These are phyloP conservation scores for Orchestia grillus DNA, from an alignment of 1,140 invertebrate species.

Conservation along the genomic window DNA sequence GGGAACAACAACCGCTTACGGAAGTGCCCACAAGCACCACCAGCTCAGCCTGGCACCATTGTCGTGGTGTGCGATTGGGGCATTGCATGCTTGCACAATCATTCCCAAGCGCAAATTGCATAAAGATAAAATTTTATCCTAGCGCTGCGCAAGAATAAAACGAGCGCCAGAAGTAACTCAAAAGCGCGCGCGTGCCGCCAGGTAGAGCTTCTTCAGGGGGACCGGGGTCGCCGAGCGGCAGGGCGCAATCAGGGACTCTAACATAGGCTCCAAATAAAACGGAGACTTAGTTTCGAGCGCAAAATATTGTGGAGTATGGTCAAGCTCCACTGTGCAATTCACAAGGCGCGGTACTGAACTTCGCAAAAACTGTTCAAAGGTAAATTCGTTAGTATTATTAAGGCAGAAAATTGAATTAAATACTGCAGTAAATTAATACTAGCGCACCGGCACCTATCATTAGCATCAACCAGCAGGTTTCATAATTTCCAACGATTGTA, in stretches of 20 bases:
- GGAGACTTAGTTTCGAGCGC: not conserved
- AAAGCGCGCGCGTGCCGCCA: not conserved
- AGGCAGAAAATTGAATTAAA: not conserved
- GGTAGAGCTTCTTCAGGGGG: not conserved
- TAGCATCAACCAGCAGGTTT: not conserved
- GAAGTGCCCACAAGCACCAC: not conserved
- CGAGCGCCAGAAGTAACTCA: not conserved
- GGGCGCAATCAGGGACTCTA: not conserved
- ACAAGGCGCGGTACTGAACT: not conserved
- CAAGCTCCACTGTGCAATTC: not conserved
- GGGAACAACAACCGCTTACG: not conserved
- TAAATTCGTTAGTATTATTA: not conserved
- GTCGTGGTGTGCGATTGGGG: not conserved
- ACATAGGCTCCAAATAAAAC: not conserved
- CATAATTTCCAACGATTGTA: not conserved
- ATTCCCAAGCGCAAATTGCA: not conserved
- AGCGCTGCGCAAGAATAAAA: not conserved
- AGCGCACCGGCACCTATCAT: not conserved
- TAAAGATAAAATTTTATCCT: not conserved
- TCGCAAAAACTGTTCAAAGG: not conserved
- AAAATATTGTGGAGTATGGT: not conserved
- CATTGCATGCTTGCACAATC: not conserved
- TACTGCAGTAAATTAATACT: not conserved
- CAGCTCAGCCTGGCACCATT: not conserved
- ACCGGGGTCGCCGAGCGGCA: not conserved